Conservation (phyloP, 2,797 vertebrate species). For the Pseudochirops cupreus region DNA sequence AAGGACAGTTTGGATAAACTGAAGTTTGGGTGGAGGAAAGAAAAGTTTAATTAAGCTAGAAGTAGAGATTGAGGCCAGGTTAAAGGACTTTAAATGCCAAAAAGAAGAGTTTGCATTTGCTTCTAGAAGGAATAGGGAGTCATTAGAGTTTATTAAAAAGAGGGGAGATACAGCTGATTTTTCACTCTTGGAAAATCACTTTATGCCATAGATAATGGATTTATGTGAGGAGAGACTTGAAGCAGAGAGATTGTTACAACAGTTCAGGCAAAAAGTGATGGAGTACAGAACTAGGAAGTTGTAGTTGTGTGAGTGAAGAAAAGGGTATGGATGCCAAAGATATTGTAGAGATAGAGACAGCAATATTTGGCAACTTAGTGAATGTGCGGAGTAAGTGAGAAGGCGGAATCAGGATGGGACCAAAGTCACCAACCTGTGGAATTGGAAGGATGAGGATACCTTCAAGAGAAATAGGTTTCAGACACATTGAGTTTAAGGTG, state of each 20-base stretch:
- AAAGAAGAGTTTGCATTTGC: not conserved
- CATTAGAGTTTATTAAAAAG: not conserved
- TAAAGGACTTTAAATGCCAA: not conserved
- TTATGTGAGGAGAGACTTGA: not conserved
- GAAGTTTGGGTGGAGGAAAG: too few relatives aligned
- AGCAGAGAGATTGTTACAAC: not conserved
- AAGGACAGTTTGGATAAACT: too few relatives aligned
- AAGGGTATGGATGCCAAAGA: not conserved
- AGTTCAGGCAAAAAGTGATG: not conserved
- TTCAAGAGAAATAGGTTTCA: not conserved
- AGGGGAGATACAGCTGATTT: not conserved
- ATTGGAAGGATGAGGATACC: not conserved
- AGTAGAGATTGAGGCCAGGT: not conserved
- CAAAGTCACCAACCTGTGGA: not conserved
- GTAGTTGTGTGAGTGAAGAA: not conserved
- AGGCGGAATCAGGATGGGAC: not conserved
- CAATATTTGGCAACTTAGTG: not conserved
- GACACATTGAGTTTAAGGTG: not conserved
- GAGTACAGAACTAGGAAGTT: not conserved
- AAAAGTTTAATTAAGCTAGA: too few relatives aligned
- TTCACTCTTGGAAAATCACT: not conserved
- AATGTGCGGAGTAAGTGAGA: not conserved
- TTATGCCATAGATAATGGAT: not conserved
- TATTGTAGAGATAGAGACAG: not conserved
- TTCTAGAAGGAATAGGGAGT: not conserved